Conservation (phyloP, 2,888 invertebrate genomes). For the Ochropacha duplaris region DNA sequence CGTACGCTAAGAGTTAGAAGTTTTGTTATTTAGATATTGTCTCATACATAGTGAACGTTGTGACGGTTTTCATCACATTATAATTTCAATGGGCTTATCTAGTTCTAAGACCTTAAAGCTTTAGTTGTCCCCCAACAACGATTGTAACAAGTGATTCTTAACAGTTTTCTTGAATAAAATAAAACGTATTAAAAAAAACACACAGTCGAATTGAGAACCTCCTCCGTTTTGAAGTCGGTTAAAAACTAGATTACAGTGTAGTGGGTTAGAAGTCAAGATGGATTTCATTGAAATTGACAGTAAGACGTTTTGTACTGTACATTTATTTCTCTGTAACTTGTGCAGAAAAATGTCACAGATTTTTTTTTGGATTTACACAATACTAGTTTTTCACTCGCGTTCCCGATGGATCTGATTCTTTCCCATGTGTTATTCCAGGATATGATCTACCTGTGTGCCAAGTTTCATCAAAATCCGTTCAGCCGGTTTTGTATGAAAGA, state of each 20-base stretch:
- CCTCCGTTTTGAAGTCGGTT: too few relatives aligned
- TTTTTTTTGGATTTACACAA: too few relatives aligned
- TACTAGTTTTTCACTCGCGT: too few relatives aligned
- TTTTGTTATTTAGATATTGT: conserved; percentile 65
- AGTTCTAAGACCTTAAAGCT: conserved; percentile 31
- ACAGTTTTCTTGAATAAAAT: neutral
- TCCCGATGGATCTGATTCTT: too few relatives aligned
- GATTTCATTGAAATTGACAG: neutral
- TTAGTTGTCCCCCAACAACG: conserved; percentile 20
- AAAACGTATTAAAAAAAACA: too few relatives aligned
- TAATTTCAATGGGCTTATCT: conserved; percentile 68
- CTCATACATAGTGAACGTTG: conserved; percentile 59
- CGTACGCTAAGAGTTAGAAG: conserved; percentile 17
- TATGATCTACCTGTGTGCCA: too few relatives aligned
- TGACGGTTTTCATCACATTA: conserved; percentile 58
- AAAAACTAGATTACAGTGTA: neutral
- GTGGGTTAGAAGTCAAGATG: neutral
- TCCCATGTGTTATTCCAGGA: too few relatives aligned
- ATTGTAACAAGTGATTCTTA: neutral
- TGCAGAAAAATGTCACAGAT: neutral
- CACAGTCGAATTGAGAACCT: too few relatives aligned
- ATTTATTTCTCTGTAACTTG: neutral
- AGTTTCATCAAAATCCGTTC: too few relatives aligned
- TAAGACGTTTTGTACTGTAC: neutral
- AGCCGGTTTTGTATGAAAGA: too few relatives aligned